A percentile compares a stretch with the other conserved stretches of the same genome.
Conservation (phyloP, 2,113 vertebrate species). For the Larimichthys crocea region DNA sequence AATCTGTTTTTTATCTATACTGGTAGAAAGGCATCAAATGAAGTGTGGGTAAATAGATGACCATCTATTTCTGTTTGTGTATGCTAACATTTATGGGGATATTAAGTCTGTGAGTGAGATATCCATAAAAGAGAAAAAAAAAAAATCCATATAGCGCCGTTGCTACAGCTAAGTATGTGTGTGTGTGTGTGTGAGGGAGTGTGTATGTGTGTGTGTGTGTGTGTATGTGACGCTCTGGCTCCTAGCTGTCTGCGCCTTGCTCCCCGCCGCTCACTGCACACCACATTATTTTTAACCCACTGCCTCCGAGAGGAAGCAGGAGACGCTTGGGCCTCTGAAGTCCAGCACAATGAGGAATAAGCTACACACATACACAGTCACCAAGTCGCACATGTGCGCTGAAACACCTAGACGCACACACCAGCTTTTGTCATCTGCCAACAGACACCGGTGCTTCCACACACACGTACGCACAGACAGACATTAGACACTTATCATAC, state of each 20-base stretch:
- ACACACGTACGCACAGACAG: conserved; percentile 22
- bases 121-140: conserved; percentile 73
- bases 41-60: conserved; percentile 71
- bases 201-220: conserved; percentile 45
- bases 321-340: conserved; percentile 82
- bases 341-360: conserved; percentile 83
- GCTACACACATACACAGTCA: conserved; percentile 72
- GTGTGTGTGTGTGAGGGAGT: conserved; percentile 40
- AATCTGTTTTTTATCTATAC: conserved; percentile 67
- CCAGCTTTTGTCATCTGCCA: conserved; percentile 64
- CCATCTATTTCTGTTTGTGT: conserved; percentile 80
- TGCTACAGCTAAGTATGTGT: conserved; percentile 40
- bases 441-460: conserved; percentile 47
- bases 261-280: conserved; percentile 82
- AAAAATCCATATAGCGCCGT: conserved; percentile 67
- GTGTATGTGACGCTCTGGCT: conserved; percentile 80
- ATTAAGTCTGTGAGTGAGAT: conserved; percentile 76
- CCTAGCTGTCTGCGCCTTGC: conserved; percentile 86
- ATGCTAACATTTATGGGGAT: conserved; percentile 76
- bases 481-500: conserved; percentile 27
- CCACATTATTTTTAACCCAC: conserved; percentile 88
- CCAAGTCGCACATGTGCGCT: conserved; percentile 60
- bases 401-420: conserved; percentile 68
- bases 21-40: conserved; percentile 56
- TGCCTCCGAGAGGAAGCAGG: conserved; percentile 84